Evolutionary conservation across 1,140 invertebrate species (phyloP).

Genomic region (Riptortus pedestris): DNA sequence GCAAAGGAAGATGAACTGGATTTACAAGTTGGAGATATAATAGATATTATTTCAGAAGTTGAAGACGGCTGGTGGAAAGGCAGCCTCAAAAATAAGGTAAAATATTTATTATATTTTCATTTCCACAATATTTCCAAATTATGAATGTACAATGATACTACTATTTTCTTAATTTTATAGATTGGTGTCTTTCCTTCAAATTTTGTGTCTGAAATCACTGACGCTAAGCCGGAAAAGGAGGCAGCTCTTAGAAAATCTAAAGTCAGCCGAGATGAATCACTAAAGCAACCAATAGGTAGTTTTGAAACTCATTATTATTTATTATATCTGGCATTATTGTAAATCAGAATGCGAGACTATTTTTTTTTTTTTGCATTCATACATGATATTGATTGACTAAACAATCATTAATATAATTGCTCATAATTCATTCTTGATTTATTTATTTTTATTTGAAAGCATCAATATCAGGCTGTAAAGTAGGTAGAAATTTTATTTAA

Average conservation of each 20-base stretch:
- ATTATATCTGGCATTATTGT: too few species aligned
- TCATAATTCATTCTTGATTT: too few species aligned
- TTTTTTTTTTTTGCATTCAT: too few species aligned
- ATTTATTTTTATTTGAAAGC: too few species aligned
- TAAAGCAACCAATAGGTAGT: not conserved
- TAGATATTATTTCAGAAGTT: conserved; percentile 79
- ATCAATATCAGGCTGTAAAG: too few species aligned
- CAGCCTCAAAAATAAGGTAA: conserved; percentile 51
- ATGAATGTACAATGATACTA: not conserved
- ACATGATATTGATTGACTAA: too few species aligned
- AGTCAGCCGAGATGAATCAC: conserved; percentile 7
- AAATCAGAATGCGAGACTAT: too few species aligned
- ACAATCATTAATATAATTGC: too few species aligned
- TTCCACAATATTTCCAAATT: not conserved
- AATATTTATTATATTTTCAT: not conserved
- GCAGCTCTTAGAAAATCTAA: conserved; percentile 26
- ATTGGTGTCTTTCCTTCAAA: conserved; percentile 86
- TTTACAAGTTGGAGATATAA: conserved; percentile 72
- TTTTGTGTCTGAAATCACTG: conserved; percentile 66
- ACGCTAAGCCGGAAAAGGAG: conserved; percentile 26
- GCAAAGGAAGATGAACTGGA: conserved; percentile 84
- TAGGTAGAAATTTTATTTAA: too few species aligned
- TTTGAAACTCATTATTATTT: too few species aligned
- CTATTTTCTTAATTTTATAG: conserved; percentile 28
- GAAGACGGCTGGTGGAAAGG: conserved; percentile 76